These are phyloP conservation scores for Drosophila pectinifera DNA, from an alignment of 1,140 invertebrate species.

Conservation along the genomic window DNA sequence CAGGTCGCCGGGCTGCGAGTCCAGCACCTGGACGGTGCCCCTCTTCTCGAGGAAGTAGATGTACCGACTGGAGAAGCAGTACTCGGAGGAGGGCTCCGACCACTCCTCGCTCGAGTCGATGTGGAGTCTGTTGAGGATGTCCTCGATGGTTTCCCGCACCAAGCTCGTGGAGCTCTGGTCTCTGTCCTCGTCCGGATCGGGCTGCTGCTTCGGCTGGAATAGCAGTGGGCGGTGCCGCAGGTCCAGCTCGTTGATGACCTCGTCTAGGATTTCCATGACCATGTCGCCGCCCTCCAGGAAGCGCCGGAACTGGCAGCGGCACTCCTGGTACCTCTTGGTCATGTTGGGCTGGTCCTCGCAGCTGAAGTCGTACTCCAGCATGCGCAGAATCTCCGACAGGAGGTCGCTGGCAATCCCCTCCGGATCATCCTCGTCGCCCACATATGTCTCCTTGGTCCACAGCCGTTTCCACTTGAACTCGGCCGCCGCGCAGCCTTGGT, in stretches of 20 bases:
- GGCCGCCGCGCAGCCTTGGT: constrained; percentile 56
- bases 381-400: constrained; percentile 65
- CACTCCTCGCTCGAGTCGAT: constrained; percentile 65
- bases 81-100: constrained; percentile 59
- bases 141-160: constrained; percentile 54
- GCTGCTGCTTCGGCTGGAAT: background rate
- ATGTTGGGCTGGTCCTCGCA: constrained; percentile 65
- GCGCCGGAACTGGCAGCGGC: constrained; percentile 48
- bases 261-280: constrained; percentile 63
- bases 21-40: constrained; percentile 21
- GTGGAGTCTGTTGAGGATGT: constrained; percentile 55
- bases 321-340: constrained; percentile 66
- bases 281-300: constrained; percentile 34
- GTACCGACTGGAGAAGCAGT: constrained; percentile 61
- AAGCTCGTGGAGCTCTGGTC: constrained; percentile 48
- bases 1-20: background rate
- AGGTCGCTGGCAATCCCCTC: constrained; percentile 49
- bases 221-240: constrained; percentile 50
- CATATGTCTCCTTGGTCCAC: constrained; percentile 34
- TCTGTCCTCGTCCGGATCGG: background rate
- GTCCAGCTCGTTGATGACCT: constrained; percentile 70
- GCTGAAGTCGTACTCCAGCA: constrained; percentile 65
- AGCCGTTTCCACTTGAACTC: constrained; percentile 70
- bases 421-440: constrained; percentile 58
- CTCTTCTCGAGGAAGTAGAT: constrained; percentile 75